Evolutionary conservation across 2,797 vertebrate species (phyloP).

Genomic region (Aphelocoma californica): DNA sequence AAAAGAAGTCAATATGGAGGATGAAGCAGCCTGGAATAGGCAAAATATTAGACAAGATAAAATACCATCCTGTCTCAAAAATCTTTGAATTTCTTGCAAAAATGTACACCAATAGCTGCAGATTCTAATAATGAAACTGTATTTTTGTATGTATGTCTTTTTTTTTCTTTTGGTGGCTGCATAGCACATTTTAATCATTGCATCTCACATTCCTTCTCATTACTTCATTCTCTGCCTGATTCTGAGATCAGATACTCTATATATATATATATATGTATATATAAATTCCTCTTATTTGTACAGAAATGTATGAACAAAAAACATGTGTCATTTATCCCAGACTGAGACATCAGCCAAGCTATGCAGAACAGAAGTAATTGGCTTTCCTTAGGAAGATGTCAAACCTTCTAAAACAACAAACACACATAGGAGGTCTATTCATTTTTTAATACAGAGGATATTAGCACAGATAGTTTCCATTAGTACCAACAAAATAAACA

Average conservation of each 20-base stretch:
- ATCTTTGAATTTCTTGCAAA: not conserved
- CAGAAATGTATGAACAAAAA: not conserved
- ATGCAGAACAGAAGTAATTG: not conserved
- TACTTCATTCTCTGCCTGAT: not conserved
- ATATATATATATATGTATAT: too few species aligned
- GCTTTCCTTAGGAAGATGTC: not conserved
- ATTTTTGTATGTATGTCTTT: not conserved
- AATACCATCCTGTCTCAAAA: not conserved
- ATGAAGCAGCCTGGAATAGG: not conserved
- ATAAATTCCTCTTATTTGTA: not conserved
- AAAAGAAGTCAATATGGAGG: not conserved
- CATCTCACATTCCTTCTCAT: not conserved
- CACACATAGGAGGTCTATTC: not conserved
- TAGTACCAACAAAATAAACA: not conserved
- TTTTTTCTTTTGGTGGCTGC: not conserved
- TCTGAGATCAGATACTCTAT: not conserved
- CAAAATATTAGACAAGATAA: not conserved
- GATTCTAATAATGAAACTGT: not conserved
- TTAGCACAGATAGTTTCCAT: not conserved
- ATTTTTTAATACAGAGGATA: not conserved
- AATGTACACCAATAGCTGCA: not conserved
- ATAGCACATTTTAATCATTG: not conserved
- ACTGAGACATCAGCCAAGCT: not conserved
- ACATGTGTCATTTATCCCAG: not conserved
- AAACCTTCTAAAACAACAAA: constrained; percentile 15